Evolutionary conservation across 2,797 vertebrate genomes (phyloP), one percentile per base, ranked within the genome.

Genomic region (Esox masquinongy): DNA sequence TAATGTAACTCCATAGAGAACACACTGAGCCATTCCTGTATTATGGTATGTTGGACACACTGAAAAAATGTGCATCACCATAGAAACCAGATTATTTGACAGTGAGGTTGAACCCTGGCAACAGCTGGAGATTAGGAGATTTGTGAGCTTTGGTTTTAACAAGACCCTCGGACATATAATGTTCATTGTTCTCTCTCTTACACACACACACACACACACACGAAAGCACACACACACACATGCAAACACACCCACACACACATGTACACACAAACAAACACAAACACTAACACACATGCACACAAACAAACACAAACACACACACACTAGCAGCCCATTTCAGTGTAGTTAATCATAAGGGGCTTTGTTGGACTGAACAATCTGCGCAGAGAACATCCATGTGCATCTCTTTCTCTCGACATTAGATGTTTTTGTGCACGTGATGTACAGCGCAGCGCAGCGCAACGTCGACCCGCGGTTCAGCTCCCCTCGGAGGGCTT

Each of bases 91-190:
- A 88, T 88, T 83, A 84, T 77, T 74, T 39, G 49, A 17, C 0
- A 6, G 51, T 5, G 53, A n/a, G 17, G 79, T 80, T 87, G 72
- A 81, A 19, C 53, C 72, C n/a, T 75, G 39, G 83, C 79, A 87
- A 84, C 79, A 86, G 80, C 71, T 74, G 68, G 79, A 84, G 87
- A 90, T 91, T 80, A 90, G 83, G 76, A 87, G 81, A 86, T 90
- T 82, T 89, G 72, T 47, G 76, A 36, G 84, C 61, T 84, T 89
- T 85, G 85, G 70, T 77, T 79, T 67, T 56, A 76, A 47, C 67
- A 76, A 85, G 68, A 80, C 81, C 68, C 56, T 80, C 68, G 68
- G 68, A 82, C 75, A 86, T 47, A 73, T 78, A 69, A 77, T 59
- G n/a, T 59, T 64, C 64, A 61, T 49, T 74, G 63, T 43, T 76